Base-by-base conservation (phyloP, 30 jellyfish, hydroid and myxozoan genomes). In the Aurelia aurita region DNA sequence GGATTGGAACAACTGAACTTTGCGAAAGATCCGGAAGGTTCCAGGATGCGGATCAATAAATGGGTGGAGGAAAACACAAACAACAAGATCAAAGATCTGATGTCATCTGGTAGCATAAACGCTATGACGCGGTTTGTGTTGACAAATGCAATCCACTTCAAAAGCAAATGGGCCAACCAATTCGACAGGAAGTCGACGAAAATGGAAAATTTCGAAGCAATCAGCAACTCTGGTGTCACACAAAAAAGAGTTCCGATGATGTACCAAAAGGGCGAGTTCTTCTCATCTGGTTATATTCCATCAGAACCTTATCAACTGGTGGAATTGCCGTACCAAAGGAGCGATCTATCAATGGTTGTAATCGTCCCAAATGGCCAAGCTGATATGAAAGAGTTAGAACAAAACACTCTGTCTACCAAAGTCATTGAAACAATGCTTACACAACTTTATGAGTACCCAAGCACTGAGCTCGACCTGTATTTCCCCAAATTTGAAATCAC, bases 61-160 rank as follows among this genome's bases (percentile, higher is more conserved):
- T 88, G 96, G 96, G 96, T 88, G 9, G 89, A 72, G 44, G 92
- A 70, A 9, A 47, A 88, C 55, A 88, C 96, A 9, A 77, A 69
- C 63, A 44, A 69, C 15, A 77, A 61, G 59, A 88, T 88, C 59
- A 78, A 77, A 32, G 92, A 88, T 0, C 29, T 88, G 34, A 49
- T 88, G 78, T 84, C 86, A 8, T 26, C 23, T 6, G 92, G 96
- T n/a, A 79, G 83, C 63, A 31, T 88, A 53, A 39, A 23, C n/a
- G 64, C 88, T 1, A 9, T 69, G 61, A 78, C 96, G 51, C 34
- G 96, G 47, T 79, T 88, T 25, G 86, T 88, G 45, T 23, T 88
- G 23, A 69, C 90, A n/a, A 88, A 88, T 63, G 96, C 96, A 1
- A 79, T 88, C 25, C 78, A 88, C 55, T 88, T 88, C 85, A 88